Percentiles rank a stretch among this genome's conserved stretches.
Evolutionary conservation across 2,888 invertebrate species (phyloP).

Genomic region (Dione vanillae): DNA sequence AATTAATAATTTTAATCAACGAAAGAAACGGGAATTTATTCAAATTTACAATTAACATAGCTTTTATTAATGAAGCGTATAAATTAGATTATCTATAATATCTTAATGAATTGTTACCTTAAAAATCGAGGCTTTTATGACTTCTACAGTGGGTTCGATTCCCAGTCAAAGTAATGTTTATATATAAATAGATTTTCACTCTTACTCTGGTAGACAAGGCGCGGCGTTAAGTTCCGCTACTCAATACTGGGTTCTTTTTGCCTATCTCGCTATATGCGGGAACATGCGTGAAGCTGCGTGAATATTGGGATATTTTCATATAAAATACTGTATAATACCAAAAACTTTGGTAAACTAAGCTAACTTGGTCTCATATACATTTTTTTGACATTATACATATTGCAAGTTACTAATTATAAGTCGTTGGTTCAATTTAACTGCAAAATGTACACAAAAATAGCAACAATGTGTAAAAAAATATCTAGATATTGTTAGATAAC

Average conservation of each 20-base stretch:
- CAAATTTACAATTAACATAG: conserved; percentile 2
- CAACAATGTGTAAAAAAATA: conserved; percentile 23
- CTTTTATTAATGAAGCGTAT: not conserved
- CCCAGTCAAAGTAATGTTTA: too few relatives aligned
- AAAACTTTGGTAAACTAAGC: not conserved
- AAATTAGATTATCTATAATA: not conserved
- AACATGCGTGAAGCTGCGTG: too few relatives aligned
- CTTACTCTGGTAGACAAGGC: too few relatives aligned
- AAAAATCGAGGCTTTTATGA: not conserved
- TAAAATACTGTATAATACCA: not conserved
- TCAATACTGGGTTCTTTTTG: too few relatives aligned
- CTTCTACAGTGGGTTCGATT: too few relatives aligned
- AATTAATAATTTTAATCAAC: conserved; percentile 42
- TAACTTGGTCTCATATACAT: conserved; percentile 5
- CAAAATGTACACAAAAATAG: conserved; percentile 29
- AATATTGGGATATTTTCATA: not conserved
- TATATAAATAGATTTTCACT: too few relatives aligned
- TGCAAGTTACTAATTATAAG: not conserved
- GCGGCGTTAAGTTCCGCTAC: too few relatives aligned
- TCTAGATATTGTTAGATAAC: conserved; percentile 31
- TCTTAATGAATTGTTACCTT: not conserved
- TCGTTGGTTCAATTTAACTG: not conserved
- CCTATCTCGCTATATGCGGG: too few relatives aligned
- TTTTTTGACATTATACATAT: conserved; percentile 7
- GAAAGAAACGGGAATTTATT: conserved; percentile 26